phyloP scores from a whole-genome alignment of 2,888 invertebrate genomes.

The Archips xylosteana region DNA sequence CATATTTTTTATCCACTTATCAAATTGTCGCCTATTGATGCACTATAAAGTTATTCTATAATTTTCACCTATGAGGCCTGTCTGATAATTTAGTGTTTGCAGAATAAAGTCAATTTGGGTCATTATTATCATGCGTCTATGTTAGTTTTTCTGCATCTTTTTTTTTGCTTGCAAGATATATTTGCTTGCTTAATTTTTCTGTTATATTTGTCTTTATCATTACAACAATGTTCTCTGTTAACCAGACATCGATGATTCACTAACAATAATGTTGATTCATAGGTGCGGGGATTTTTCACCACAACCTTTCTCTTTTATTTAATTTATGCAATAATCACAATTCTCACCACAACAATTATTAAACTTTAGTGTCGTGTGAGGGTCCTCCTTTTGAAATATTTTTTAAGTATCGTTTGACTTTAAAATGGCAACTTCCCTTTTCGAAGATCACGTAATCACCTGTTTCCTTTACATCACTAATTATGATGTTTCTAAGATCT shows the following conservation, averaged over 20 bases:
- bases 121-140: not conserved
- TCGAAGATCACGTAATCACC: conserved; percentile 20
- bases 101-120: not conserved
- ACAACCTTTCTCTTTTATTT: conserved; percentile 6
- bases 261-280: not conserved
- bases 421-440: conserved; percentile 15
- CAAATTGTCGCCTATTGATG: conserved; percentile 4
- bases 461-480: conserved; percentile 28
- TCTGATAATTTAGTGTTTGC: not conserved
- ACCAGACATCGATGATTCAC: not conserved
- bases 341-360: not conserved
- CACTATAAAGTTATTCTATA: not conserved
- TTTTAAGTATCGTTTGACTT: conserved; percentile 3
- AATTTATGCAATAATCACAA: not conserved
- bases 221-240: no score
- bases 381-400: not conserved
- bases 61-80: not conserved
- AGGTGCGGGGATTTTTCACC: not conserved
- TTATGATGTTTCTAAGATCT: conserved; percentile 23
- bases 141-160: no score
- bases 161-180: no score
- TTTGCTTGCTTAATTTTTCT: no score
- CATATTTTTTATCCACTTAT: conserved; percentile 31
- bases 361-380: not conserved
- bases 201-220: no score